Conservation (phyloP, 2,113 vertebrate species). For the Corythornis vintsioides region DNA sequence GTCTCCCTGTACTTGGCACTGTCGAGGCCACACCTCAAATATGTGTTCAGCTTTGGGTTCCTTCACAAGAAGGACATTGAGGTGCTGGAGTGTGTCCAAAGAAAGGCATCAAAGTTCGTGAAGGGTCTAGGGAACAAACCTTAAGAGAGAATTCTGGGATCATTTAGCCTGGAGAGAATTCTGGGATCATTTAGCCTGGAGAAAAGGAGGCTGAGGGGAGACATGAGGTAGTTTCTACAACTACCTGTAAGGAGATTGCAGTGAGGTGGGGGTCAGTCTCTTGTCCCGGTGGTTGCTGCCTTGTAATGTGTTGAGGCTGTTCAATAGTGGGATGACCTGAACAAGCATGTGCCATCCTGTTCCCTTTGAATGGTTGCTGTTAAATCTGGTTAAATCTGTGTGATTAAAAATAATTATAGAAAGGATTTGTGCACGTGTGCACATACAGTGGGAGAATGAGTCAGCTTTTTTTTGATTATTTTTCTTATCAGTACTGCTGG, state of each 20-base stretch:
- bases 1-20: neutral
- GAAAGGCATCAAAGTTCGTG: neutral
- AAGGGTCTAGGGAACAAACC: neutral
- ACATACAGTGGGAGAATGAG: neutral
- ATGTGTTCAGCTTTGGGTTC: neutral
- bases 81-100: neutral
- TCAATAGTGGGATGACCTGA: neutral
- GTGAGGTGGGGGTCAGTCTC: neutral
- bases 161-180: neutral
- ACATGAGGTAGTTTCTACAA: neutral
- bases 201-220: neutral
- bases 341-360: fast-evolving
- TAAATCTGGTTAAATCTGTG: neutral
- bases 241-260: too few relatives aligned
- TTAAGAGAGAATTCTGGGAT: too few relatives aligned
- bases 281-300: neutral
- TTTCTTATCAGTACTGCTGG: neutral
- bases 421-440: fast-evolving
- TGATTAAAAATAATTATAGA: neutral
- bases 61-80: neutral
- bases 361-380: neutral
- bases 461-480: neutral
- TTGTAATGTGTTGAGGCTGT: fast-evolving
- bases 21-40: neutral
- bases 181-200: neutral